phyloP scores from a whole-genome alignment of 2,113 vertebrate genomes.

The Stegostoma tigrinum region DNA sequence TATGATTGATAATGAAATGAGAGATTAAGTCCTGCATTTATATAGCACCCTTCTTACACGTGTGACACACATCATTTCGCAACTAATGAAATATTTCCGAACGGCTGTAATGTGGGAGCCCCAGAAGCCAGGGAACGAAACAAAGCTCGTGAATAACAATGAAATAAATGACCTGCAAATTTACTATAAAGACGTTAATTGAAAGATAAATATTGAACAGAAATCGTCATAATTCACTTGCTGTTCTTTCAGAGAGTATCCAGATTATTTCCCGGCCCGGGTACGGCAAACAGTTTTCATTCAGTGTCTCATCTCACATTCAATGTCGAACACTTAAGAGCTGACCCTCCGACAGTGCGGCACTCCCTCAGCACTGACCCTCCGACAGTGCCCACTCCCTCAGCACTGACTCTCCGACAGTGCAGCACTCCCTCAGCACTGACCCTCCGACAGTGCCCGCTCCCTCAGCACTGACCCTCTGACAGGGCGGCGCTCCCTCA shows the following conservation, averaged over 20 bases:
- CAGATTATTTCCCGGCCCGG: neutral
- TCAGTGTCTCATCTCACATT: neutral
- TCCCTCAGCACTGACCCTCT: too few species aligned
- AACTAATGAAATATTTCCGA: neutral
- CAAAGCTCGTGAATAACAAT: neutral
- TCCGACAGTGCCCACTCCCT: too few species aligned
- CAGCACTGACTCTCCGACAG: too few species aligned
- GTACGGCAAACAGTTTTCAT: neutral
- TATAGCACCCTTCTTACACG: neutral
- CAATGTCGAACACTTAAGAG: too few species aligned
- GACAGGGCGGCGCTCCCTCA: too few species aligned
- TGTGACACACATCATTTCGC: neutral
- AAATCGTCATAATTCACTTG: neutral
- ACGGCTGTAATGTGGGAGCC: neutral
- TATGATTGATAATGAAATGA: neutral
- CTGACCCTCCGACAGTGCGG: too few species aligned
- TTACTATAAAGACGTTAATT: neutral
- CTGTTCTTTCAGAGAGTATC: neutral
- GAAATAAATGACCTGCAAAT: neutral
- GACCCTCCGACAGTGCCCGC: too few species aligned
- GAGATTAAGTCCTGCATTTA: neutral
- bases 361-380: too few species aligned
- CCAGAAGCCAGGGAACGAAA: neutral
- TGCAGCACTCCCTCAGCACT: too few species aligned
- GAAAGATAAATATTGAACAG: neutral